Base-by-base conservation (phyloP, 2,888 invertebrate species). In the Eupithecia exiguata region DNA sequence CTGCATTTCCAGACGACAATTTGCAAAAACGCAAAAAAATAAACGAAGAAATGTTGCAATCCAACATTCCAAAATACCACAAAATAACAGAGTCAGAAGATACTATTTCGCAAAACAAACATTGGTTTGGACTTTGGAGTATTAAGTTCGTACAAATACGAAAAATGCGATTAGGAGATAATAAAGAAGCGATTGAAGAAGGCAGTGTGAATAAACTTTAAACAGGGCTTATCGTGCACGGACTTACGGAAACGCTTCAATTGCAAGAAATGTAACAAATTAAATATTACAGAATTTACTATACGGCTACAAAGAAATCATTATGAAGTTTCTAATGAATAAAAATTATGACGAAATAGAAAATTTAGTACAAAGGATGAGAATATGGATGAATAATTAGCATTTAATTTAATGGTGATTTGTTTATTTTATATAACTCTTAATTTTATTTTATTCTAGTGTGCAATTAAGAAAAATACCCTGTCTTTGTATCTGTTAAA, bases 161-260 rank as follows among this genome's bases (percentile, higher is more conserved):
- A 71, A 71, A 79, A 75, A 81, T 70, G 72, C 80, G 79, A 84
- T 81, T 77, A 79, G 76, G 68, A 76, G 70, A 82, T 80, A 74
- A 63, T 72, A 66, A 69, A 67, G 46, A 75, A 69, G 71, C 79
- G 75, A 79, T 78, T 80, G 80, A 79, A 78, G 80, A 79, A 77
- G 69, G 75, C 81, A 76, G 68, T 83, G 91, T 91, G 87, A 91
- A 88, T 84, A 89, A 91, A 88, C 91, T 84, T 74, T 80, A 83
- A 85, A 82, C 78, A 74, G 75, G 66, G 82, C 84, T 91, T 91
- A 92, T 91, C 91, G 89, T 87, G 65, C 87, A 80, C 72, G 78
- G 85, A 84, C 86, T 82, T 80, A 84, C 83, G 86, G 85, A 88
- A 88, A 86, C 75, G 82, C 77, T 82, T 78, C 77, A 76, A 84